Evolutionary conservation across 2,888 invertebrate genomes (phyloP).

Genomic region (Erpobdella octoculata): DNA sequence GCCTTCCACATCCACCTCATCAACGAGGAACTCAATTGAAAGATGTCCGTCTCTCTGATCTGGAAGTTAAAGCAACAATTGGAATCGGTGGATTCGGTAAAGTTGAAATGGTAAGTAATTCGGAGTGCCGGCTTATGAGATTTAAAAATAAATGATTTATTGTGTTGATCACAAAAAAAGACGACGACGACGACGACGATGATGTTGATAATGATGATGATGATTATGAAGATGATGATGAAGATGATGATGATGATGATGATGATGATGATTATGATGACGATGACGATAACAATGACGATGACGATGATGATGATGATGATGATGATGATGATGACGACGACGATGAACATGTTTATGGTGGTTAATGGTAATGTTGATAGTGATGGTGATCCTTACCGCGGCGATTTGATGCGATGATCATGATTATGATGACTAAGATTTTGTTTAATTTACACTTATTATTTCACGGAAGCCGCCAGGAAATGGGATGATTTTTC

Average conservation of each 20-base stretch:
- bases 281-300: conserved; percentile 23
- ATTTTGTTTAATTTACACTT: too few relatives aligned
- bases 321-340: conserved; percentile 29
- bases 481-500: too few relatives aligned
- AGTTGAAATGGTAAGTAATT: conserved; percentile 70
- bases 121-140: too few relatives aligned
- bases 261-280: conserved; percentile 29
- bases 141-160: too few relatives aligned
- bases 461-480: too few relatives aligned
- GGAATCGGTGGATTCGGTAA: conserved; percentile 97
- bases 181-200: too few relatives aligned
- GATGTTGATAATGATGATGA: too few relatives aligned
- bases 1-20: not conserved
- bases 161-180: too few relatives aligned
- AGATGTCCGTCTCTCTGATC: conserved; percentile 56
- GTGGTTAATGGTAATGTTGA: conserved; percentile 5
- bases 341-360: conserved; percentile 15
- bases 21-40: not conserved
- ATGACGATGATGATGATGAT: conserved; percentile 26
- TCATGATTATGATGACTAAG: too few relatives aligned
- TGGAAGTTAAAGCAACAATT: conserved; percentile 82
- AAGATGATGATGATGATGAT: conserved; percentile 29
- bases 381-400: conserved; percentile 1
- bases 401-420: too few relatives aligned
- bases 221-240: conserved; percentile 27